phyloP scores from a whole-genome alignment of 2,113 vertebrate genomes.

The Garra rufa region DNA sequence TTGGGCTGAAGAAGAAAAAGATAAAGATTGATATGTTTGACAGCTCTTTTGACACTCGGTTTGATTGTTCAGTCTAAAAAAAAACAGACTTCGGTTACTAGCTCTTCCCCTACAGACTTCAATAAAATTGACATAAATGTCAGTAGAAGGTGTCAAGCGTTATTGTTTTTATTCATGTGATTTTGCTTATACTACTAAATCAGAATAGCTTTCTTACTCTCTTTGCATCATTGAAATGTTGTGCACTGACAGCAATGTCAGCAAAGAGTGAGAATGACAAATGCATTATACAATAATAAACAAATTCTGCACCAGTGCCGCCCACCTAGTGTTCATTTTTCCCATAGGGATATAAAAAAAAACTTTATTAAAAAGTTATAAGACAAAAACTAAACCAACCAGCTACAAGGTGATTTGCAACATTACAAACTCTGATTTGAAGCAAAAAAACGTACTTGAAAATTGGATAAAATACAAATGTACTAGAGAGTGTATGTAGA shows the following conservation, averaged over 20 bases:
- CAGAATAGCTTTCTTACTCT: too few relatives aligned
- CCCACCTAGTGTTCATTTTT: too few relatives aligned
- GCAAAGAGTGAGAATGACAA: not conserved
- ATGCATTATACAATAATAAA: not conserved
- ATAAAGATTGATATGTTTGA: slow-evolving; percentile 11
- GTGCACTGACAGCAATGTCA: not conserved
- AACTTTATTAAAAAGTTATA: too few relatives aligned
- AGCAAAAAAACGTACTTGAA: too few relatives aligned
- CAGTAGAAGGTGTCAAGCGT: not conserved
- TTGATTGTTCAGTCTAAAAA: not conserved
- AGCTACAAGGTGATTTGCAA: too few relatives aligned
- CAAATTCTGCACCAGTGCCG: too few relatives aligned
- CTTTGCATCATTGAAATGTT: not conserved
- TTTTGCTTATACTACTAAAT: not conserved
- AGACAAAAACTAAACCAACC: too few relatives aligned
- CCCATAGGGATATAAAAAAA: too few relatives aligned
- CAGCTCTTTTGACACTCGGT: not conserved
- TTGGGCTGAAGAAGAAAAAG: slow-evolving; percentile 76
- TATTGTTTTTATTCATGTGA: not conserved
- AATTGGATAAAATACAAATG: too few relatives aligned
- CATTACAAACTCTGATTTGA: too few relatives aligned
- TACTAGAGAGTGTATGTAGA: too few relatives aligned
- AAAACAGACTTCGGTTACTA: not conserved
- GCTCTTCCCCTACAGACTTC: not conserved
- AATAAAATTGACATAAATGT: not conserved